A percentile compares a stretch with the other conserved stretches of the same genome.
Evolutionary conservation across 2,888 invertebrate genomes (phyloP).

Genomic region (Hirtodrosophila alboralis): DNA sequence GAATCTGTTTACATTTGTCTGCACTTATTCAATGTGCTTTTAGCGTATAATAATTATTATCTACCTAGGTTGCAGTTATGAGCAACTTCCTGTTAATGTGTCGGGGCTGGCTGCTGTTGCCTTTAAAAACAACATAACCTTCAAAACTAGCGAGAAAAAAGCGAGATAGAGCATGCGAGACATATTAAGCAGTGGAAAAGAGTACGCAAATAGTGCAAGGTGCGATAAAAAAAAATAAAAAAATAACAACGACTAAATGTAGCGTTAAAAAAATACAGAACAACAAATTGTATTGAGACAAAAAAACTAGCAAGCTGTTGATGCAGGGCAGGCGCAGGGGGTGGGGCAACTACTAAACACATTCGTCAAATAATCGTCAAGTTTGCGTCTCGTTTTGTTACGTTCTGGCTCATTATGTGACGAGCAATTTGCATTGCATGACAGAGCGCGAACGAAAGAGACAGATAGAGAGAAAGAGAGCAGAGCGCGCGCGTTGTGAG

Average conservation of each 20-base stretch:
- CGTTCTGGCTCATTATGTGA: conserved; percentile 67
- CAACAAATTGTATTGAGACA: conserved; percentile 29
- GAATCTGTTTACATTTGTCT: too few relatives aligned
- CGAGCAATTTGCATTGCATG: conserved; percentile 49
- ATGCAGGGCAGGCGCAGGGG: background rate
- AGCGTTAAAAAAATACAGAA: conserved; percentile 30
- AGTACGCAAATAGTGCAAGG: conserved; percentile 50
- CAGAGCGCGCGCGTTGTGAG: conserved; percentile 1
- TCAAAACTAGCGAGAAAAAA: conserved; percentile 25
- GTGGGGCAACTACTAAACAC: background rate
- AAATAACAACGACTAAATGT: conserved; percentile 23
- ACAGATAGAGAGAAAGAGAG: background rate
- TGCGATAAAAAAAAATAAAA: conserved; percentile 28
- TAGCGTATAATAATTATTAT: conserved; percentile 19
- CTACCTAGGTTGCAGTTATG: conserved; percentile 51
- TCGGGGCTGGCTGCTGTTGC: conserved; percentile 28
- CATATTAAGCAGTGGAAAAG: background rate
- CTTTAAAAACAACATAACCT: conserved; percentile 51
- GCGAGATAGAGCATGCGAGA: conserved; percentile 3
- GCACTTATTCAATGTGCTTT: conserved; percentile 9
- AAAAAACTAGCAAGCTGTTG: conserved; percentile 5
- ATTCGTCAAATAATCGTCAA: conserved; percentile 59
- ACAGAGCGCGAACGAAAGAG: conserved; percentile 2
- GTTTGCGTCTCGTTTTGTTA: conserved; percentile 45
- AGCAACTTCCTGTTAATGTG: conserved; percentile 56